Conservation (phyloP, 2,888 invertebrate genomes). For the Drosophila mulleri region DNA sequence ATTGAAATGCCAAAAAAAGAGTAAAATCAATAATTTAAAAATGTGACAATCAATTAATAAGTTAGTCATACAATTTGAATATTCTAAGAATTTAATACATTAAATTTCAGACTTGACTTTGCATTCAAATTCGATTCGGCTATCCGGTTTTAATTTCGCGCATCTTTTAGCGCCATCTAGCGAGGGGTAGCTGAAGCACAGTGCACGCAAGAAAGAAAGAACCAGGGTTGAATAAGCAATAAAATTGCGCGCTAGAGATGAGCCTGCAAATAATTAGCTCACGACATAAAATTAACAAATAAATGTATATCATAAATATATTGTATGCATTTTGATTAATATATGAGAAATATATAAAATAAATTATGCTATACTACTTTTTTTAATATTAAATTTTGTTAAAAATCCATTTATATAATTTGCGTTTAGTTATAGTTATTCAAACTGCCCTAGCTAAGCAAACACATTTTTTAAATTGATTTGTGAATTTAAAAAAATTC, state of each 20-base stretch:
- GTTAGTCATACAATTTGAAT: constrained; percentile 17
- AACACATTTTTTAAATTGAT: not conserved
- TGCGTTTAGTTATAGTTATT: too few species aligned
- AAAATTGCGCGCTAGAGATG: not conserved
- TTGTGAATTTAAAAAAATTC: not conserved
- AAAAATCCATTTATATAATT: too few species aligned
- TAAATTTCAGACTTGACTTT: not conserved
- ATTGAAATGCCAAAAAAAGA: not conserved
- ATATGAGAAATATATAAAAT: too few species aligned
- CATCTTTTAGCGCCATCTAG: constrained; percentile 34
- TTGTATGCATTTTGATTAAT: too few species aligned
- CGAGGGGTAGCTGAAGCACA: not conserved
- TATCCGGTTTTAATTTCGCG: constrained; percentile 22
- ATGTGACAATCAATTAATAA: constrained; percentile 4
- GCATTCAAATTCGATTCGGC: constrained; percentile 17
- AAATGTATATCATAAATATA: too few species aligned
- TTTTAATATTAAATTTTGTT: not conserved
- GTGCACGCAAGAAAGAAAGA: not conserved
- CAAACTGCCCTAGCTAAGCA: not conserved
- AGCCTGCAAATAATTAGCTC: not conserved
- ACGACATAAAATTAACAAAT: not conserved
- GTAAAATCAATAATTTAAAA: constrained; percentile 10
- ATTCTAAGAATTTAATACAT: constrained; percentile 25
- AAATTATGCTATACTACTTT: too few species aligned
- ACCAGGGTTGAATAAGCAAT: not conserved